These are phyloP conservation scores for Andrena cerasifolii DNA, from an alignment of 1,140 invertebrate species.

Conservation along the genomic window DNA sequence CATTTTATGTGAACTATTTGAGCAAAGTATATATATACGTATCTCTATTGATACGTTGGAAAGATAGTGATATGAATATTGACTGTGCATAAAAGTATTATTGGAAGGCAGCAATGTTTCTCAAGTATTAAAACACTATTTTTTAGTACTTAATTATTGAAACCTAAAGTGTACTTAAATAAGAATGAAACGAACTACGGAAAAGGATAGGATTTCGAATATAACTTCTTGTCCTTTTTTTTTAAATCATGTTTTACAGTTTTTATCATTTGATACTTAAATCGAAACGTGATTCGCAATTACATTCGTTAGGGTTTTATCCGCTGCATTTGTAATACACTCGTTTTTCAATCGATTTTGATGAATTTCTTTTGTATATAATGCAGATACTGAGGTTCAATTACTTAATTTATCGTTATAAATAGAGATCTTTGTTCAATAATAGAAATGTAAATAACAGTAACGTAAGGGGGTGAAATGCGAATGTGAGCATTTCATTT, in stretches of 20 bases:
- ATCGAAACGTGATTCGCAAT: slow-evolving; percentile 3
- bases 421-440: slow-evolving; percentile 25
- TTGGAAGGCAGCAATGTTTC: slow-evolving; percentile 50
- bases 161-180: slow-evolving; percentile 59
- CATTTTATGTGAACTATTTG: neutral
- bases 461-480: slow-evolving; percentile 37
- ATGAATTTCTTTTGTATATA: slow-evolving; percentile 52
- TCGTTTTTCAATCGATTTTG: slow-evolving; percentile 17
- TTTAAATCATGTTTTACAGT: slow-evolving; percentile 19
- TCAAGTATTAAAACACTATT: slow-evolving; percentile 56
- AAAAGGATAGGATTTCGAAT: slow-evolving; percentile 8
- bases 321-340: neutral
- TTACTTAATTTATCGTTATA: slow-evolving; percentile 45
- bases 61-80: slow-evolving; percentile 45
- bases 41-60: slow-evolving; percentile 15
- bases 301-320: slow-evolving; percentile 15
- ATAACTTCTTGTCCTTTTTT: slow-evolving; percentile 6
- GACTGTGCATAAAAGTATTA: slow-evolving; percentile 53
- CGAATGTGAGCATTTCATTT: slow-evolving; percentile 41
- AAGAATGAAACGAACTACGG: slow-evolving; percentile 8
- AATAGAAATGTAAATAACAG: slow-evolving; percentile 48
- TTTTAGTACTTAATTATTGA: slow-evolving; percentile 43
- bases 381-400: slow-evolving; percentile 43
- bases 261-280: slow-evolving; percentile 15
- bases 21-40: slow-evolving; percentile 23